Base-by-base conservation (phyloP, 2,888 invertebrate genomes). In the Diarsia mendica region DNA sequence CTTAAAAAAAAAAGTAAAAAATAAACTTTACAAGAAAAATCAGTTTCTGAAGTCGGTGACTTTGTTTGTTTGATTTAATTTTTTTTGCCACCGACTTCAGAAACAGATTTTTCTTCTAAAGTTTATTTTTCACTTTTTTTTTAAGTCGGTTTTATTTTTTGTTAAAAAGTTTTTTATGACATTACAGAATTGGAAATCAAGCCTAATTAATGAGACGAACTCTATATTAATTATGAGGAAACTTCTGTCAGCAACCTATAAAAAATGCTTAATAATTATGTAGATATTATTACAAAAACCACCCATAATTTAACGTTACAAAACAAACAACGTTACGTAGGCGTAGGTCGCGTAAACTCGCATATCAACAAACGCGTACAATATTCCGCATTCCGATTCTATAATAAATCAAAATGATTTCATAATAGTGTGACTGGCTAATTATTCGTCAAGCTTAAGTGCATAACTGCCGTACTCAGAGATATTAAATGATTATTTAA, bases 261-360 rank as follows among this genome's bases (percentile, higher is more conserved):
- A 53, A 13, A 46, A 44, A 63, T 13, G 1, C 2, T 9, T 44
- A 11, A 3, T 61, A 61, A 49, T 67, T 64, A 73, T 49, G 68
- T 69, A 69, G 15, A 63, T 28, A 48, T 66, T 55, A 70, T 61
- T 55, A 79, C 61, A 53, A 55, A 66, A 69, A 67, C 1, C 48
- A 60, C 23, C 39, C 46, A 69, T 68, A 46, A 55, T 55, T 44
- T 8, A 58, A 66, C 55, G 46, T 64, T 55, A 67, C n/a, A 69
- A 75, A 82, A 55, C 68, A 80, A 77, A 82, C 28, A 68, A 68
- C 58, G 10, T 80, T 82, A 69, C 78, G 72, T 39, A 33, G 28
- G n/a, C 78, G 72, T 39, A 33, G 28, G n/a, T 48, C 15, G 10
- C 23, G 11, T 20, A 46, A 33, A n/a, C 18, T 48, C 15, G 9